Conservation (phyloP, 2,113 vertebrate genomes). For the Onychorhynchus coronatus region DNA sequence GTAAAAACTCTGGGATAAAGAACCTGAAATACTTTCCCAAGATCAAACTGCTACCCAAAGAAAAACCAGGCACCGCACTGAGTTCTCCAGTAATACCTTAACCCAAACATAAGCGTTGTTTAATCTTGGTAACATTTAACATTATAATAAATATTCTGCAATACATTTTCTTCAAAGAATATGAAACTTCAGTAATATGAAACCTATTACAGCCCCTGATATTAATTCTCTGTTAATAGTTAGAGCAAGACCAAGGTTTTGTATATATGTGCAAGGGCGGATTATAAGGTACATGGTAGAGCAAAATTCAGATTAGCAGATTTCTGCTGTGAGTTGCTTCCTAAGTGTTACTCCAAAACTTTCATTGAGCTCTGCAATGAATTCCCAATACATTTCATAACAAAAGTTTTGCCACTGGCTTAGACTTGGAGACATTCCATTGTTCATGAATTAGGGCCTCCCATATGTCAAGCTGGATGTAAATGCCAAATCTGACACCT, state of each 20-base stretch:
- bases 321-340: background rate
- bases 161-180: background rate
- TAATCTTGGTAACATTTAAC: background rate
- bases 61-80: fast-evolving
- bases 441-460: constrained; percentile 49
- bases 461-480: constrained; percentile 25
- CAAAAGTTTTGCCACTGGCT: constrained; percentile 43
- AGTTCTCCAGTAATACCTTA: background rate
- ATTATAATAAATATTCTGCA: background rate
- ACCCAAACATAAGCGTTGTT: background rate
- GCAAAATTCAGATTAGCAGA: background rate
- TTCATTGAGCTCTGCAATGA: background rate
- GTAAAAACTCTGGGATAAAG: background rate
- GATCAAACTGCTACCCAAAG: background rate
- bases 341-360: background rate
- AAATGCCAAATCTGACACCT: constrained; percentile 67
- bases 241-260: background rate
- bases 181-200: background rate
- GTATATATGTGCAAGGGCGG: fast-evolving
- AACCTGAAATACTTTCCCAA: background rate
- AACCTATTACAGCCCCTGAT: background rate
- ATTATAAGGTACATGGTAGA: background rate
- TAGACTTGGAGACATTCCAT: constrained; percentile 24
- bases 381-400: constrained; percentile 23
- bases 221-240: background rate